These are phyloP conservation scores for Misgurnus mizolepis DNA, from an alignment of 2,113 vertebrate genomes.

Conservation along the genomic window DNA sequence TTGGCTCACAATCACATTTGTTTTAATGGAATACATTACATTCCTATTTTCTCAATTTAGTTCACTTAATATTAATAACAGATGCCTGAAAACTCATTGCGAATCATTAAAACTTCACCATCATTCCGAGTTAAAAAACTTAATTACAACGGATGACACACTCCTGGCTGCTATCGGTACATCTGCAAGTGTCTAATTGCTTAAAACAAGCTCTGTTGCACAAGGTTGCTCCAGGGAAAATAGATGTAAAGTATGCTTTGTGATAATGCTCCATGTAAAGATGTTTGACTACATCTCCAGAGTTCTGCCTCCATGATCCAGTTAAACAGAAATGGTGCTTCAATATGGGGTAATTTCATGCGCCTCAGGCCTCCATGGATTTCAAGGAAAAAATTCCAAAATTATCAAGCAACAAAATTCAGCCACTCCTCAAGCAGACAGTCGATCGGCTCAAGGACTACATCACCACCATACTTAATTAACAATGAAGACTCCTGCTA, in stretches of 20 bases:
- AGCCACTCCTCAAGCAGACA: background rate
- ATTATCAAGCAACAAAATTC: background rate
- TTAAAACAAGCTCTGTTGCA: slow-evolving; percentile 6
- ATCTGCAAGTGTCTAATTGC: slow-evolving; percentile 7
- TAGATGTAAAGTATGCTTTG: slow-evolving; percentile 11
- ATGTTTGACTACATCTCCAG: background rate
- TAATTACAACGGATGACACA: slow-evolving; percentile 9
- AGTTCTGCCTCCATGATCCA: background rate
- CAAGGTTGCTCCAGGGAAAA: slow-evolving; percentile 9
- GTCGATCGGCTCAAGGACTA: background rate
- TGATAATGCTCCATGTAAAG: background rate
- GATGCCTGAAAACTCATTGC: background rate
- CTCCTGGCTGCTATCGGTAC: background rate
- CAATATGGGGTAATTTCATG: background rate
- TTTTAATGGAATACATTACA: background rate
- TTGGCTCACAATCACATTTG: background rate
- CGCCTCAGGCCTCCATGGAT: background rate
- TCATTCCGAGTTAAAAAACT: background rate
- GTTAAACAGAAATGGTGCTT: background rate
- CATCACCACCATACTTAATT: slow-evolving; percentile 40
- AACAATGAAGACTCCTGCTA: slow-evolving; percentile 29
- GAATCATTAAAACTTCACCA: background rate
- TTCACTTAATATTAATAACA: background rate
- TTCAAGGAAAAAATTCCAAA: background rate
- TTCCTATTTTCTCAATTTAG: background rate